Conservation (phyloP, 2,797 vertebrate genomes). For the Myioborus miniatus region DNA sequence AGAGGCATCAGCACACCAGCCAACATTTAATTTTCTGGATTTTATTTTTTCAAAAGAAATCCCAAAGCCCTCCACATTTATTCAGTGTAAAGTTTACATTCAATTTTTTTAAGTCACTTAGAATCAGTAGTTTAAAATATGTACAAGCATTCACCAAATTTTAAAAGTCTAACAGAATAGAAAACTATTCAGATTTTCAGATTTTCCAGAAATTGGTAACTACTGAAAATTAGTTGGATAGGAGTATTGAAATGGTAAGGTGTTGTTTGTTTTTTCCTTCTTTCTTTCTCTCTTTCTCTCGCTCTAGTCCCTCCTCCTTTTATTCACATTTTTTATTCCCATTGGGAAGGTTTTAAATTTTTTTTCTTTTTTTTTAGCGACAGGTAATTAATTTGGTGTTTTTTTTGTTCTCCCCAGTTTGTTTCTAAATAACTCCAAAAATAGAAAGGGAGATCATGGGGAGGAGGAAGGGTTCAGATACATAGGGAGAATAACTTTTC, state of each 20-base stretch:
- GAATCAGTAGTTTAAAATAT: constrained; percentile 62
- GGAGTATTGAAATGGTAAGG: background rate
- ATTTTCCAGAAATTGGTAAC: constrained; percentile 3
- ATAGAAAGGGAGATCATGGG: background rate
- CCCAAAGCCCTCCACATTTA: background rate
- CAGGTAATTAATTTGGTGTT: background rate
- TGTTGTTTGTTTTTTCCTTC: background rate
- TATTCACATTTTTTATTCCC: background rate
- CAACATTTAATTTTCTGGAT: background rate
- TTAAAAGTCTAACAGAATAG: background rate
- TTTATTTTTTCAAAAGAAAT: constrained; percentile 47
- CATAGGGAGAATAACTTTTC: background rate
- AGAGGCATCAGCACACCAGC: background rate
- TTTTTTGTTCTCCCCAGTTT: too few relatives aligned
- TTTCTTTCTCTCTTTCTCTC: background rate
- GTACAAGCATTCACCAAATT: background rate
- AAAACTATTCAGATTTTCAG: background rate
- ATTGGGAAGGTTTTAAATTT: background rate
- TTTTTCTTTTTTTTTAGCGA: background rate
- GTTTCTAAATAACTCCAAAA: background rate
- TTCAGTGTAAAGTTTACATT: constrained; percentile 54
- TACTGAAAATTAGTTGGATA: background rate
- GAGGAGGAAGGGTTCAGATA: background rate
- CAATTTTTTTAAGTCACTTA: constrained; percentile 11
- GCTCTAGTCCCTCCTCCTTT: background rate